phyloP scores from a whole-genome alignment of 1,140 invertebrate genomes.

The Drosophila obscura region DNA sequence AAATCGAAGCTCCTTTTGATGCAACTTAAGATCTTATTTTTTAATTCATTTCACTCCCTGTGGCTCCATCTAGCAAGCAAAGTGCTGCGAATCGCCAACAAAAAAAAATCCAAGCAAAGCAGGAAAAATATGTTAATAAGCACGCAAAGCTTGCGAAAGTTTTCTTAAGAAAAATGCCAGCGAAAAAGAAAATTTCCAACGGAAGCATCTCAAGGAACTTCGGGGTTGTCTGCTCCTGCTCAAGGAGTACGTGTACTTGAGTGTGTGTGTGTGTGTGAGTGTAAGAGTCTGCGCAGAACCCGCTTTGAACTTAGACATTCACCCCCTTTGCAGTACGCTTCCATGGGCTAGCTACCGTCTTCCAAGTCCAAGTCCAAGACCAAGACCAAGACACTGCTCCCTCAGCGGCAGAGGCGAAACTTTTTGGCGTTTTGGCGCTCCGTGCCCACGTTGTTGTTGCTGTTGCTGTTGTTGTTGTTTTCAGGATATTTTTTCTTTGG shows the following conservation, averaged over 20 bases:
- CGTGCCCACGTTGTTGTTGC: conserved; percentile 13
- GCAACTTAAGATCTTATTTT: conserved; percentile 3
- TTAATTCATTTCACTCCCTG: conserved; percentile 24
- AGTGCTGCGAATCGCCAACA: not conserved
- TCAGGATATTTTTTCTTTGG: conserved; percentile 16
- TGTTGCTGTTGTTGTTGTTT: conserved; percentile 29
- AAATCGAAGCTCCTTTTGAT: too few species aligned
- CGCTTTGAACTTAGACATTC: conserved; percentile 53
- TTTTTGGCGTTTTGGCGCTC: conserved; percentile 29
- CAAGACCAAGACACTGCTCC: too few species aligned
- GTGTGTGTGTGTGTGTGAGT: conserved; percentile 19
- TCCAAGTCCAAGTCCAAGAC: conserved; percentile 48
- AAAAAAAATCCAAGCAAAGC: conserved; percentile 14
- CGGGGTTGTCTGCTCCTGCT: conserved; percentile 37
- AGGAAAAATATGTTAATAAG: conserved; percentile 38
- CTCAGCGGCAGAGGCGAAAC: conserved; percentile 37
- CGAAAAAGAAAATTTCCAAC: conserved; percentile 3
- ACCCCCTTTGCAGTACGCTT: conserved; percentile 35
- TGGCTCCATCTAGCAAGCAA: conserved; percentile 67
- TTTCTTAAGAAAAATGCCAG: conserved; percentile 56
- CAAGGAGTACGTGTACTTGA: conserved; percentile 11
- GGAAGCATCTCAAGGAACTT: conserved; percentile 37
- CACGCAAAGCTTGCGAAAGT: conserved; percentile 69
- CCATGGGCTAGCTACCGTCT: conserved; percentile 23
- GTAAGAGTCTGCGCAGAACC: conserved; percentile 57